phyloP scores from a whole-genome alignment of 1,140 invertebrate genomes.

The Calliphora vicina region DNA sequence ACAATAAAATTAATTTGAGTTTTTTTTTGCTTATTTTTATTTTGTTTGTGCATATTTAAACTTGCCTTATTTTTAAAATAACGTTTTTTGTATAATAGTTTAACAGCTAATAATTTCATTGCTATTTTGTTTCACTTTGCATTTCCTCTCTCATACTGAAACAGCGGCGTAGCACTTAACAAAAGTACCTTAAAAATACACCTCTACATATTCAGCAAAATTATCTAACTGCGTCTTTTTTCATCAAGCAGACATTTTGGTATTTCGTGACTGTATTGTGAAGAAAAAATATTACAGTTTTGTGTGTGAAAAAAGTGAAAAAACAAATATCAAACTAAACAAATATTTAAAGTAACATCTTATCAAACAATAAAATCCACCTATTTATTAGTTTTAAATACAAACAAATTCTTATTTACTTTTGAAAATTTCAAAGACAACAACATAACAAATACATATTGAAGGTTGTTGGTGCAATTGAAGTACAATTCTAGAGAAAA shows the following conservation, averaged over 20 bases:
- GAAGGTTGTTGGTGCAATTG: not conserved
- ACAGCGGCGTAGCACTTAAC: too few relatives aligned
- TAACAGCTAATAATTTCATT: too few relatives aligned
- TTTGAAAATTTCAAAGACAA: not conserved
- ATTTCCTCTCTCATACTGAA: not conserved
- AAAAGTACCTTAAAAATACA: not conserved
- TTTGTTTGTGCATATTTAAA: too few relatives aligned
- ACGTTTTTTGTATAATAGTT: too few relatives aligned
- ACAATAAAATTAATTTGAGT: too few relatives aligned
- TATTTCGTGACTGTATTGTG: not conserved
- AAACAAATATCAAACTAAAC: conserved; percentile 3
- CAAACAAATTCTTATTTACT: not conserved
- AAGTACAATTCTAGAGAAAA: conserved; percentile 1
- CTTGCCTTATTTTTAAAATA: too few relatives aligned
- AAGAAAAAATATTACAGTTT: not conserved
- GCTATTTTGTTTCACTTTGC: not conserved
- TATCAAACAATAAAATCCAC: not conserved
- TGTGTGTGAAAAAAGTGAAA: not conserved
- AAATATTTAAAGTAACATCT: not conserved
- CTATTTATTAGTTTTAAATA: not conserved
- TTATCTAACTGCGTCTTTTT: conserved; percentile 16
- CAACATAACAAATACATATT: not conserved
- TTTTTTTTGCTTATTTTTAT: too few relatives aligned
- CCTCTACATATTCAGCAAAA: not conserved
- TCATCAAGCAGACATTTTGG: conserved; percentile 11